Percentiles rank a stretch among this genome's conserved stretches.
These are phyloP conservation scores for Scaptomyza tumidula DNA, from an alignment of 2,888 invertebrate genomes.

Conservation along the genomic window DNA sequence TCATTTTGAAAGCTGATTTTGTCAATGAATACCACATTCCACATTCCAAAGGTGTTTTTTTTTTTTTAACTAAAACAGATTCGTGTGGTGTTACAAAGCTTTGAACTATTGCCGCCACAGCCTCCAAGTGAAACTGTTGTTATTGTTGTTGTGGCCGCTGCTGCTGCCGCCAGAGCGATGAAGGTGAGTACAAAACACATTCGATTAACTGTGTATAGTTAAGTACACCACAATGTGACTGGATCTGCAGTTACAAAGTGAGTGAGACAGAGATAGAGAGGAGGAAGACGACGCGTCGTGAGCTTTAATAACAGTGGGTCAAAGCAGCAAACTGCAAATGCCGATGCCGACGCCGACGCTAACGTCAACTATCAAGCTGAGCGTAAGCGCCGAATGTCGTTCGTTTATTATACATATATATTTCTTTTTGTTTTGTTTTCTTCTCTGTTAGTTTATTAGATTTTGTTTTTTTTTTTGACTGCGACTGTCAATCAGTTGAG, in stretches of 20 bases:
- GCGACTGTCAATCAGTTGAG: conserved; percentile 39
- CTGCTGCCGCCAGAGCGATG: conserved; percentile 14
- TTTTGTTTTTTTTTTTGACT: conserved; percentile 41
- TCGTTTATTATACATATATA: conserved; percentile 21
- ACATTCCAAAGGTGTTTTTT: conserved; percentile 65
- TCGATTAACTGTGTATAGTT: conserved; percentile 38
- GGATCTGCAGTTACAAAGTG: conserved; percentile 30
- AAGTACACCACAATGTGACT: conserved; percentile 49
- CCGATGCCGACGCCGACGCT: conserved; percentile 16
- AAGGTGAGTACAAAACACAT: conserved; percentile 60
- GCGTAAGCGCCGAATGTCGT: conserved; percentile 40
- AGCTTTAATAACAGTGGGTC: conserved; percentile 55
- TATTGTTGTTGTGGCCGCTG: conserved; percentile 8
- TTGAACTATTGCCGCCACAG: conserved; percentile 81
- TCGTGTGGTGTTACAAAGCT: conserved; percentile 73
- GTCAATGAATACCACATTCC: conserved; percentile 84
- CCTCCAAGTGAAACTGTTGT: conserved; percentile 45
- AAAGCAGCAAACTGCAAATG: conserved; percentile 45
- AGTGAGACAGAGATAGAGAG: background rate
- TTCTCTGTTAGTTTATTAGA: conserved; percentile 17
- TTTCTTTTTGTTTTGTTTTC: conserved; percentile 5
- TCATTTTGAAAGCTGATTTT: conserved; percentile 86
- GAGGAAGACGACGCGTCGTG: conserved; percentile 8
- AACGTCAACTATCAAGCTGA: conserved; percentile 26
- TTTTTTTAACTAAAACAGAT: conserved; percentile 29